Base-by-base conservation (phyloP, 2,888 invertebrate genomes). In the Hecatera dysodea region DNA sequence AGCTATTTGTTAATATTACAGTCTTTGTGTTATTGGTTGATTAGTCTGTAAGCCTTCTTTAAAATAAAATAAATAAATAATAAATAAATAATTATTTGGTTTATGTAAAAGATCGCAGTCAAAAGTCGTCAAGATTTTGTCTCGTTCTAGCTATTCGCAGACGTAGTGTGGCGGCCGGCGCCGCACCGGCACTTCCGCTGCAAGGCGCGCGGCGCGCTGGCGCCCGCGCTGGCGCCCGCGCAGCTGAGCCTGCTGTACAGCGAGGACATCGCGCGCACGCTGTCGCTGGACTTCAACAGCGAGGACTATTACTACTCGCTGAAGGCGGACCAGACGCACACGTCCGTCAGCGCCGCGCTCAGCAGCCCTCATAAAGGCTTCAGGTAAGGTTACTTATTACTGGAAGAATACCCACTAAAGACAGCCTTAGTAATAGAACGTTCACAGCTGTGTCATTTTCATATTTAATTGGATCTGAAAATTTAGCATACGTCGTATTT, bases 111-210 rank as follows among this genome's bases (percentile, higher is more conserved):
- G 39, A 11, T 39, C 39, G 11, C 39, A 39, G 39, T 17, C 12
- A 39, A 39, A 0, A 39, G 17, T 39, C 5, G 5, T 12, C 39
- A 12, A 17, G 5, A 15, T 39, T 39, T 15, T 39, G 11, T 11
- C 11, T 3, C 5, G 12, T 69, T 74, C 0, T 86, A 96, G 95
- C 78, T 95, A 1, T 95, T 93, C 84, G 93, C 94, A 0, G 95
- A 96, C 78, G 93, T 89, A 17, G 92, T 93, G 1, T 97, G 97
- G 97, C 94, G 96, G 0, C 93, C 94, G 0, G 88, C 94, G 3
- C 91, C 94, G 0, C 84, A 88, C 9, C 92, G 93, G 7, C 92
- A 94, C 83, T 86, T 97, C 0, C 94, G 96, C 29, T 93, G 96
- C 65, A 95, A 94, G 77, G 94, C 91, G 0, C 93, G 93, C 24